phyloP scores from a whole-genome alignment of 2,888 invertebrate genomes.

The Drosophila prolongata region DNA sequence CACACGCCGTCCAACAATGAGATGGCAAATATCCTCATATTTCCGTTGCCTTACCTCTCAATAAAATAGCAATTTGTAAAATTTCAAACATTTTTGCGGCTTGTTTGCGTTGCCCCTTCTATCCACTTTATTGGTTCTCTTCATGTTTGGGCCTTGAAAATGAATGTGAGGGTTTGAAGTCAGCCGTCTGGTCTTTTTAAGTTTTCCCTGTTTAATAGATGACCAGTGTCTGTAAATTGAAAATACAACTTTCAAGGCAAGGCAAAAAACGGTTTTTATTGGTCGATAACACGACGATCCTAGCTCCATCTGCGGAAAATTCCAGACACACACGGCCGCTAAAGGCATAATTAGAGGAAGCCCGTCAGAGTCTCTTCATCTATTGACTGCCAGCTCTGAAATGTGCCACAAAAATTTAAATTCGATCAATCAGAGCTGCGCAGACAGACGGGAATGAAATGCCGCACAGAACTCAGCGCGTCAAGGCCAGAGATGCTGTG shows the following conservation, averaged over 20 bases:
- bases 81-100: constrained; percentile 73
- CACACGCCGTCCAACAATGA: constrained; percentile 40
- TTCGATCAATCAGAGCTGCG: constrained; percentile 71
- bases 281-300: neutral
- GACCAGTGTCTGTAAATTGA: neutral
- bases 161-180: neutral
- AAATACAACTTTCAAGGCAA: neutral
- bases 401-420: constrained; percentile 78
- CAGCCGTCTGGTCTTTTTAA: neutral
- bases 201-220: neutral
- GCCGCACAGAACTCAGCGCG: constrained; percentile 21
- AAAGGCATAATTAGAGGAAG: constrained; percentile 60
- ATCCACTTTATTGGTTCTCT: neutral
- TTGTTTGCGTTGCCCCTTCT: constrained; percentile 50
- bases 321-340: constrained; percentile 1
- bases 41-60: constrained; percentile 62
- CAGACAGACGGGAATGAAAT: constrained; percentile 3
- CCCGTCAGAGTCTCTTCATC: constrained; percentile 52
- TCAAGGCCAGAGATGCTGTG: constrained; percentile 50
- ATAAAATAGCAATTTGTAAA: constrained; percentile 74
- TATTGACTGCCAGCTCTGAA: constrained; percentile 54
- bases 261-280: neutral
- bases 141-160: neutral
- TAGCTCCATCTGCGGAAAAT: neutral
- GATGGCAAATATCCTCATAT: constrained; percentile 21